Conservation (phyloP, 2,113 vertebrate genomes). For the Thamnaconus septentrionalis region DNA sequence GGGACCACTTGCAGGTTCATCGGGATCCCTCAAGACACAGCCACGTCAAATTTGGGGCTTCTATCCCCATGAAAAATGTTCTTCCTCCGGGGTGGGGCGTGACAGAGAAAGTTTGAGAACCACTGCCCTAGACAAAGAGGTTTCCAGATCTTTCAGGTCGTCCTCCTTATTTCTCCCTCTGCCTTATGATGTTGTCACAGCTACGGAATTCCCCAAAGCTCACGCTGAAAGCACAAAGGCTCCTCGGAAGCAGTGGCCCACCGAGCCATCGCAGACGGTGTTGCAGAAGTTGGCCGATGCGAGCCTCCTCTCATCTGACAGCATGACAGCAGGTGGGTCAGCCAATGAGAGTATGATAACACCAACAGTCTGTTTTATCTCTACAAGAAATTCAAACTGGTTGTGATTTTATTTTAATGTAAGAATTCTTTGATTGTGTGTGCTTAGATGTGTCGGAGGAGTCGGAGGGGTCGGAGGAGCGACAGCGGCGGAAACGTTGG, state of each 20-base stretch:
- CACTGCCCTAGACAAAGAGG: no score
- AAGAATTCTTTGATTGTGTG: not conserved
- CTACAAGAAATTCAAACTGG: not conserved
- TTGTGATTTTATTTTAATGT: no score
- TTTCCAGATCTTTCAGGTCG: no score
- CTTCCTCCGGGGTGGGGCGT: no score
- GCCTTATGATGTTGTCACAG: not conserved
- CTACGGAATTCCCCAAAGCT: slow-evolving; percentile 14
- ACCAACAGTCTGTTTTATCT: not conserved
- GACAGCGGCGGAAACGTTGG: slow-evolving; percentile 79
- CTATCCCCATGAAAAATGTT: no score
- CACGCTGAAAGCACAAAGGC: slow-evolving; percentile 13
- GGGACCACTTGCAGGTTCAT: no score
- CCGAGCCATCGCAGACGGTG: slow-evolving; percentile 52
- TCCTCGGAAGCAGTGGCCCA: slow-evolving; percentile 78
- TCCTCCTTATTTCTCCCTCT: no score
- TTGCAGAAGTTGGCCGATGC: slow-evolving; percentile 76
- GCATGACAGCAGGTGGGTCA: slow-evolving; percentile 41
- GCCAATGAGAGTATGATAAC: not conserved
- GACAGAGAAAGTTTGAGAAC: no score
- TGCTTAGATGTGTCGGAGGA: slow-evolving; percentile 56
- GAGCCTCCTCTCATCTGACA: slow-evolving; percentile 77
- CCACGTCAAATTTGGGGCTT: no score
- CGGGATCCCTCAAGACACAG: no score
- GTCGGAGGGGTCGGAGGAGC: slow-evolving; percentile 65